phyloP scores from a whole-genome alignment of 2,797 vertebrate genomes.

The Necrosyrtes monachus region DNA sequence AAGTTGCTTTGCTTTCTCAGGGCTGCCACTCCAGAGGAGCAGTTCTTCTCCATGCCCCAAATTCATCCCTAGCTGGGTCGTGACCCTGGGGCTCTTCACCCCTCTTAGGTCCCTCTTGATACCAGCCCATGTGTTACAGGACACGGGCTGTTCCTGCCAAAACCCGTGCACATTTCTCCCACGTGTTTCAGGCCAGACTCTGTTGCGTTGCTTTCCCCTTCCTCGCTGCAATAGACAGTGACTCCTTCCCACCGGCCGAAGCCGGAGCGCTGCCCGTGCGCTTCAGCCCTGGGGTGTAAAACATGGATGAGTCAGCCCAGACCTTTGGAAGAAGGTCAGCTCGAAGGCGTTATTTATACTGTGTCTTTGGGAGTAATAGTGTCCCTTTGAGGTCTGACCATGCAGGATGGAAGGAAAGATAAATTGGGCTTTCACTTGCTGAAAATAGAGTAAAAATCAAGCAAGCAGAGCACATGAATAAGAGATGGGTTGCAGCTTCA shows the following conservation, averaged over 20 bases:
- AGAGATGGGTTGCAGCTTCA: background rate
- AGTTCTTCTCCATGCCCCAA: background rate
- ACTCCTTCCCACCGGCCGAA: background rate
- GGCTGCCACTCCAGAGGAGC: background rate
- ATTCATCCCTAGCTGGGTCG: background rate
- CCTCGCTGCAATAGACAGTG: background rate
- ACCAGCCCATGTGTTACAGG: background rate
- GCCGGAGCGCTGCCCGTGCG: accelerated
- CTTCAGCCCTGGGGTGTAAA: background rate
- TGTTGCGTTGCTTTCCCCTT: background rate
- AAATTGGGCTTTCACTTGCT: background rate
- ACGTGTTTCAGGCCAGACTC: background rate
- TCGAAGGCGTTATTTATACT: background rate
- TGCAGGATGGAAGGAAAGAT: background rate
- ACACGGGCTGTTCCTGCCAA: background rate
- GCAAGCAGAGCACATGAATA: background rate
- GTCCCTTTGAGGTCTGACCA: background rate
- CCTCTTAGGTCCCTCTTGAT: background rate
- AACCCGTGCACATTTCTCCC: background rate
- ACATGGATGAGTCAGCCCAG: background rate
- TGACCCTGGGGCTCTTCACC: background rate
- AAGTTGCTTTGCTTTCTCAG: background rate
- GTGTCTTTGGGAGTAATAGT: background rate
- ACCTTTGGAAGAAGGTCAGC: background rate
- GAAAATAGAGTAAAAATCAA: background rate